A percentile compares a stretch with the other conserved stretches of the same genome.
Conservation (phyloP, 2,797 vertebrate species). For the Odontamblyopus lacepedii region DNA sequence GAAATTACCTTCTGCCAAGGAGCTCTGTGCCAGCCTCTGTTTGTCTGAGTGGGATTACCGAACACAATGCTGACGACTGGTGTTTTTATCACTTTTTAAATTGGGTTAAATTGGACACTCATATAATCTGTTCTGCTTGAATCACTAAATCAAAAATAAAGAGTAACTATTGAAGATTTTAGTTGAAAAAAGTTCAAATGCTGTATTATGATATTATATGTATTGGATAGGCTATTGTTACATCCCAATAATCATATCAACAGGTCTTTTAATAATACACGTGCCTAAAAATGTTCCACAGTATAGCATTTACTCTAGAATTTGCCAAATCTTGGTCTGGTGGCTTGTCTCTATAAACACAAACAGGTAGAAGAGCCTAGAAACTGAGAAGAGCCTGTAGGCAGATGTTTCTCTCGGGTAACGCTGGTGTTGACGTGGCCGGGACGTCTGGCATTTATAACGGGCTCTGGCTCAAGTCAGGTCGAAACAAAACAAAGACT, state of each 20-base stretch:
- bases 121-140: neutral
- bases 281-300: no score
- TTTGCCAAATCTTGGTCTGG: no score
- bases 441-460: neutral
- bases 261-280: no score
- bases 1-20: conserved; percentile 10
- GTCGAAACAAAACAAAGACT: conserved; percentile 3
- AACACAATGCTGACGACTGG: neutral
- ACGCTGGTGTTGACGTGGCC: neutral
- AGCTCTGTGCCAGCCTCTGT: conserved; percentile 10
- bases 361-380: no score
- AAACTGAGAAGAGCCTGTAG: no score
- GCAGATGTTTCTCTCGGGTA: no score
- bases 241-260: no score
- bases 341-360: no score
- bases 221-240: no score
- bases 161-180: neutral
- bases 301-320: no score
- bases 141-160: neutral
- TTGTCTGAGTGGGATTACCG: conserved; percentile 7
- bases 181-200: neutral
- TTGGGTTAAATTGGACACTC: neutral
- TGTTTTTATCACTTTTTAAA: neutral
- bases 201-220: no score
- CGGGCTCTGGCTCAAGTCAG: neutral